phyloP scores from a whole-genome alignment of 1,140 invertebrate genomes.

The Sitodiplosis mosellana region DNA sequence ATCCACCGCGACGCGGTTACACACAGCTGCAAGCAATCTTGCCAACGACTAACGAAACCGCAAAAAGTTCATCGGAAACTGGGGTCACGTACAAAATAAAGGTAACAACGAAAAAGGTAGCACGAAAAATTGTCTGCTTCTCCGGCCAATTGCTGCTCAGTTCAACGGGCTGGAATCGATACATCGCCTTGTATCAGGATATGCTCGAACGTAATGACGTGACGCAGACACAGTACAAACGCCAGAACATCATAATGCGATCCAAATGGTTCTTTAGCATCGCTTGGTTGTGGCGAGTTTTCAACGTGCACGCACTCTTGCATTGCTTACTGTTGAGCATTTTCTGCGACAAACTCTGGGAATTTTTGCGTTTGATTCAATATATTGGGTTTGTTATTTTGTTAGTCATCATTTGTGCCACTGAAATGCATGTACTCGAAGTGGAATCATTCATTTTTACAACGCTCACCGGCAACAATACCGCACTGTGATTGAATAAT shows the following conservation, averaged over 20 bases:
- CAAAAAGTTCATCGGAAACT: constrained; percentile 23
- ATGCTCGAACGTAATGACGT: constrained; percentile 42
- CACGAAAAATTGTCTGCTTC: constrained; percentile 42
- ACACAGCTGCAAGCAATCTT: constrained; percentile 31
- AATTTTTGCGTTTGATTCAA: constrained; percentile 42
- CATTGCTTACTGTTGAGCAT: constrained; percentile 57
- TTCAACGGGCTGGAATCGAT: constrained; percentile 61
- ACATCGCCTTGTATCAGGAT: constrained; percentile 57
- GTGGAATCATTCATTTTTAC: constrained; percentile 32
- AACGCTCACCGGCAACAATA: constrained; percentile 20
- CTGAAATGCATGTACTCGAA: constrained; percentile 35
- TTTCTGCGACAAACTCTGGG: constrained; percentile 61
- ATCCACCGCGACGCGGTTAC: constrained; percentile 46
- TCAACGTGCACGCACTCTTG: constrained; percentile 60
- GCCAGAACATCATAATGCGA: constrained; percentile 35
- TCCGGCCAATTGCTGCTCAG: constrained; percentile 48
- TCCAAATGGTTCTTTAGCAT: constrained; percentile 50
- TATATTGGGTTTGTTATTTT: constrained; percentile 39
- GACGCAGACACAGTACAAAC: constrained; percentile 24
- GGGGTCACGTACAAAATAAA: constrained; percentile 42
- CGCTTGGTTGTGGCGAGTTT: constrained; percentile 54
- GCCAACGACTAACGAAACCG: constrained; percentile 27
- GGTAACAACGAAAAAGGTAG: constrained; percentile 37
- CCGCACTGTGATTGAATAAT: constrained; percentile 17
- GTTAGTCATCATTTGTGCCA: constrained; percentile 33